Evolutionary conservation across 2,113 vertebrate genomes (phyloP).

Genomic region (Spermophilus dauricus): DNA sequence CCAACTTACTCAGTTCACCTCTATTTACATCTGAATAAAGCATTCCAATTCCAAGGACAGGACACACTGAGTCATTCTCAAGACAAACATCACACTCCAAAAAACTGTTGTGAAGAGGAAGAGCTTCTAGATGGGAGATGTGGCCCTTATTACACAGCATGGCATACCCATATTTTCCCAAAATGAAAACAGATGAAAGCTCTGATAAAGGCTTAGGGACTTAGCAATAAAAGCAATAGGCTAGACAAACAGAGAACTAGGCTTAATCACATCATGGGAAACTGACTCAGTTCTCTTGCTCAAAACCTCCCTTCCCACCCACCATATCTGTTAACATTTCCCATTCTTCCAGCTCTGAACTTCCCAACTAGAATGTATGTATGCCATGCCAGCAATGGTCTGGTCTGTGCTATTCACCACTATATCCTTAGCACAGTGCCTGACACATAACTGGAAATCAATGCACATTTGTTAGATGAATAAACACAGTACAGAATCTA

Average conservation of each 20-base stretch:
- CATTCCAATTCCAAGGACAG: constrained; percentile 41
- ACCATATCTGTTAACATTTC: not conserved
- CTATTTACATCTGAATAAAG: constrained; percentile 46
- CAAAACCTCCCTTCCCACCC: not conserved
- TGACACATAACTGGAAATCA: not conserved
- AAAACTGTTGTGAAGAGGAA: not conserved
- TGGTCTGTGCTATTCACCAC: not conserved
- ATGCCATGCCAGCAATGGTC: not conserved
- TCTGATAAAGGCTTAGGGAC: not conserved
- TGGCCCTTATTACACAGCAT: not conserved
- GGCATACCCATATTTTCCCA: not conserved
- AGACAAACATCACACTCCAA: not conserved
- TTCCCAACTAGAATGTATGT: not conserved
- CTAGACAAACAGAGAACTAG: not conserved
- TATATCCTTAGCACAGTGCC: not conserved
- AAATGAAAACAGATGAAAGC: not conserved
- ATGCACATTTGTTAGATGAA: not conserved
- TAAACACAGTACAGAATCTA: not conserved
- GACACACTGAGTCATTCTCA: not conserved
- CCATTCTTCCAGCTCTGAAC: not conserved
- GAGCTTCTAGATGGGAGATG: not conserved
- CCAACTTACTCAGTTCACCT: constrained; percentile 46
- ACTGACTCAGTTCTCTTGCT: not conserved
- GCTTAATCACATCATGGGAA: not conserved
- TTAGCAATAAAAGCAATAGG: not conserved